Evolutionary conservation across 1,140 invertebrate species (phyloP).

Genomic region (Euwallacea fornicatus): DNA sequence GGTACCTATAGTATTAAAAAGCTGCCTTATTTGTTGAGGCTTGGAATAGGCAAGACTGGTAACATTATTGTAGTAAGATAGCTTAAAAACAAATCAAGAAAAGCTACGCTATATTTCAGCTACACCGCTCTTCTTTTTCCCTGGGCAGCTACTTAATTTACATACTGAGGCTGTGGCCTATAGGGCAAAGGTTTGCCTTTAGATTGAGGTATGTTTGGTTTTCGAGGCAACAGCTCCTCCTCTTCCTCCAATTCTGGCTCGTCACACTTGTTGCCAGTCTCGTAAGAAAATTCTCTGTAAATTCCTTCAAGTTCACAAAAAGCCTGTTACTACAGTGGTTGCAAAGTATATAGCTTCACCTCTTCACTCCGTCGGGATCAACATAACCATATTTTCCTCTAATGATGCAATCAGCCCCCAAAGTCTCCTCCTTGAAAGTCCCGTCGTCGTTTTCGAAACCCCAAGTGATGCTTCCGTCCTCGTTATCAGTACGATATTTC

Average conservation of each 20-base stretch:
- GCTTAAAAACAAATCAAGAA: too few species aligned
- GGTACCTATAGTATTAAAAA: too few species aligned
- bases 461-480: conserved; percentile 82
- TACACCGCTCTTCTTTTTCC: too few species aligned
- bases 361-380: conserved; percentile 70
- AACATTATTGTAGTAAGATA: too few species aligned
- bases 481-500: conserved; percentile 77
- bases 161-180: conserved; percentile 27
- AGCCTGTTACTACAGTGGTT: neutral
- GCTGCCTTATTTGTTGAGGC: too few species aligned
- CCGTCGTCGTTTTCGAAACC: conserved; percentile 83
- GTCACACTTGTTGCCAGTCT: conserved; percentile 51
- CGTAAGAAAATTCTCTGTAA: conserved; percentile 49
- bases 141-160: conserved; percentile 8
- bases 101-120: too few species aligned
- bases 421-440: conserved; percentile 78
- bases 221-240: conserved; percentile 29
- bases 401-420: conserved; percentile 78
- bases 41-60: too few species aligned
- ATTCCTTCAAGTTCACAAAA: neutral
- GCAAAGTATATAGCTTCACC: conserved; percentile 21
- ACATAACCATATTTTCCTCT: conserved; percentile 81
- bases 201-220: conserved; percentile 29
- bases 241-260: conserved; percentile 45
- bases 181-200: conserved; percentile 31